phyloP scores from a whole-genome alignment of 2,888 invertebrate genomes.

The Lycia hirtaria region DNA sequence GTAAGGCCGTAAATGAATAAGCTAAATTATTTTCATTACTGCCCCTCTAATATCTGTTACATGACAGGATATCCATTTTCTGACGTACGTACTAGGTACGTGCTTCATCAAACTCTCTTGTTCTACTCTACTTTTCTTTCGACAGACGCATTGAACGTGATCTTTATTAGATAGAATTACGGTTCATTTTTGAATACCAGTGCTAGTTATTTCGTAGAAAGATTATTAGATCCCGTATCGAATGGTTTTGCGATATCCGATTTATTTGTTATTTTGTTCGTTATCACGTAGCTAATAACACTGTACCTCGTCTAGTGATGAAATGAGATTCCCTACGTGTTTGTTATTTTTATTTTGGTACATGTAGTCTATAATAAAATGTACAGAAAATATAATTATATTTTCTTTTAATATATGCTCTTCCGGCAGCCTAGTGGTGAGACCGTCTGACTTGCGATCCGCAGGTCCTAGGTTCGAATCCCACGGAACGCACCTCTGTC shows the following conservation, averaged over 20 bases:
- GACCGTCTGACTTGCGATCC: no score
- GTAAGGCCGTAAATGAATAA: no score
- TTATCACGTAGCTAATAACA: slow-evolving; percentile 31
- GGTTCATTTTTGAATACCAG: neutral
- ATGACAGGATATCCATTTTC: neutral
- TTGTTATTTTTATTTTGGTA: neutral
- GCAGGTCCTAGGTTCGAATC: no score
- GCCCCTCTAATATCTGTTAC: neutral
- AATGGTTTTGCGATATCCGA: slow-evolving; percentile 25
- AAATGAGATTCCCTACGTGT: slow-evolving; percentile 20
- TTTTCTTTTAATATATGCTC: no score
- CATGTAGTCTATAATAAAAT: no score
- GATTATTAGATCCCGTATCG: slow-evolving; percentile 25
- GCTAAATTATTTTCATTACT: neutral
- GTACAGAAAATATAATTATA: no score
- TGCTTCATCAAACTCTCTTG: neutral
- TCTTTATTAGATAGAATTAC: neutral
- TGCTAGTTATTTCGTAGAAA: neutral
- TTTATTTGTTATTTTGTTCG: slow-evolving; percentile 14
- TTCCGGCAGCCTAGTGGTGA: no score
- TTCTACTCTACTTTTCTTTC: no score
- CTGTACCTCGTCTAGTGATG: slow-evolving; percentile 7
- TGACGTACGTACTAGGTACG: neutral
- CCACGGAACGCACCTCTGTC: no score
- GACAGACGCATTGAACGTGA: neutral